A percentile compares a stretch with the other conserved stretches of the same genome.
Evolutionary conservation across 1,140 invertebrate species (phyloP).

Genomic region (Drosophila nannoptera): DNA sequence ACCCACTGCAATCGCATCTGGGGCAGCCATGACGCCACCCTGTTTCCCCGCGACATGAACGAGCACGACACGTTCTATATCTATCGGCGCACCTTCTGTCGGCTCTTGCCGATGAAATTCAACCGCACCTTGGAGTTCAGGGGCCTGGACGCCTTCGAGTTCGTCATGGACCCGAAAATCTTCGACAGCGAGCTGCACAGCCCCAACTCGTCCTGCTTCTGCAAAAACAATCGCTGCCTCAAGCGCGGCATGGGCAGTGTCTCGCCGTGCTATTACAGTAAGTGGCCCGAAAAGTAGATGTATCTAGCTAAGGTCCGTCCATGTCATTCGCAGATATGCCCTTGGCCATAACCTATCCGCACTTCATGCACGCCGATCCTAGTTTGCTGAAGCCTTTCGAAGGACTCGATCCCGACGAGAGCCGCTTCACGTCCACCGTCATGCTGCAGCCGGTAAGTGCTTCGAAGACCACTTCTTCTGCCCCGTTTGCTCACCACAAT

Average conservation of each 20-base stretch:
- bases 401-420: constrained; percentile 83
- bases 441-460: constrained; percentile 81
- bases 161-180: constrained; percentile 80
- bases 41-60: constrained; percentile 82
- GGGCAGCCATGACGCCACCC: constrained; percentile 83
- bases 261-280: constrained; percentile 87
- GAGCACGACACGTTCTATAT: constrained; percentile 81
- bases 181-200: constrained; percentile 79
- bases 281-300: constrained; percentile 58
- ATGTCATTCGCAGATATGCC: constrained; percentile 81
- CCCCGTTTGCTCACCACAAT: not conserved
- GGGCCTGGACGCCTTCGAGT: constrained; percentile 77
- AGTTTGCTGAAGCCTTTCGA: constrained; percentile 83
- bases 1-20: constrained; percentile 81
- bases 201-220: constrained; percentile 68
- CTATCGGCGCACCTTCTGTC: constrained; percentile 85
- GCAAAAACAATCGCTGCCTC: constrained; percentile 83
- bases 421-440: constrained; percentile 79
- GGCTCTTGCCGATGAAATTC: constrained; percentile 82
- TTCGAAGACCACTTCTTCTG: not conserved
- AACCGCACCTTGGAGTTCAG: constrained; percentile 42
- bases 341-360: constrained; percentile 87
- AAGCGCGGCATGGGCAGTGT: constrained; percentile 84
- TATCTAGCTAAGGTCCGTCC: not conserved
- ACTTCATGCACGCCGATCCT: constrained; percentile 87